Conservation (phyloP, 1,140 invertebrate genomes). For the Ips typographus region DNA sequence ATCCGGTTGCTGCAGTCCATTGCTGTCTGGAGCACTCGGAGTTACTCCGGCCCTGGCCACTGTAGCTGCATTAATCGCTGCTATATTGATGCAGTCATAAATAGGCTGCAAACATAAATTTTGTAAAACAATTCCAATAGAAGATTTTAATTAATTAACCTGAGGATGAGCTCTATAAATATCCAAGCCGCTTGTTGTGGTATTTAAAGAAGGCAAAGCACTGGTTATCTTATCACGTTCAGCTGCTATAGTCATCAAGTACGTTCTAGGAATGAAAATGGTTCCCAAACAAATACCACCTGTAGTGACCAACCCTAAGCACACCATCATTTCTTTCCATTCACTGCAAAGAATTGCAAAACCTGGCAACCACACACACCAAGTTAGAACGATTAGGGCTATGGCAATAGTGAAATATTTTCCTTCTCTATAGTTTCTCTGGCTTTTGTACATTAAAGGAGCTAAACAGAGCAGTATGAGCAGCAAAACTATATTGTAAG, state of each 20-base stretch:
- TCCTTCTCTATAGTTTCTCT: slow-evolving; percentile 66
- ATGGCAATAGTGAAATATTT: slow-evolving; percentile 55
- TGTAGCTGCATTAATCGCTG: slow-evolving; percentile 46
- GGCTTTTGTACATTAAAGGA: slow-evolving; percentile 59
- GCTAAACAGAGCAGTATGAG: slow-evolving; percentile 56
- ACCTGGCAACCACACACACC: slow-evolving; percentile 58
- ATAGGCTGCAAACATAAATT: slow-evolving; percentile 42
- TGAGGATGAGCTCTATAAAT: slow-evolving; percentile 46
- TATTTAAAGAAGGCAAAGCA: slow-evolving; percentile 53
- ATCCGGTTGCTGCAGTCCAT: slow-evolving; percentile 39
- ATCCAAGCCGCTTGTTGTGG: slow-evolving; percentile 46
- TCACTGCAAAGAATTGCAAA: slow-evolving; percentile 54
- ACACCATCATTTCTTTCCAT: slow-evolving; percentile 60
- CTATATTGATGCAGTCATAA: slow-evolving; percentile 51
- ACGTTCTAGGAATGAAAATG: slow-evolving; percentile 63
- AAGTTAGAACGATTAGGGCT: slow-evolving; percentile 53
- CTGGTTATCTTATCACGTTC: slow-evolving; percentile 57
- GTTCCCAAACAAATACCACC: slow-evolving; percentile 58
- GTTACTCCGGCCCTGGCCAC: slow-evolving; percentile 40
- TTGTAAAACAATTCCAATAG: background rate
- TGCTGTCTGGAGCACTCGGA: slow-evolving; percentile 7
- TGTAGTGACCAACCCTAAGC: slow-evolving; percentile 58
- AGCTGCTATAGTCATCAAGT: slow-evolving; percentile 60
- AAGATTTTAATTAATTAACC: slow-evolving; percentile 15
- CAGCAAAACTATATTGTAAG: slow-evolving; percentile 60